Evolutionary conservation across 2,113 vertebrate species (phyloP), one percentile per base, ranked within the genome.

Genomic region (Upupa epops): DNA sequence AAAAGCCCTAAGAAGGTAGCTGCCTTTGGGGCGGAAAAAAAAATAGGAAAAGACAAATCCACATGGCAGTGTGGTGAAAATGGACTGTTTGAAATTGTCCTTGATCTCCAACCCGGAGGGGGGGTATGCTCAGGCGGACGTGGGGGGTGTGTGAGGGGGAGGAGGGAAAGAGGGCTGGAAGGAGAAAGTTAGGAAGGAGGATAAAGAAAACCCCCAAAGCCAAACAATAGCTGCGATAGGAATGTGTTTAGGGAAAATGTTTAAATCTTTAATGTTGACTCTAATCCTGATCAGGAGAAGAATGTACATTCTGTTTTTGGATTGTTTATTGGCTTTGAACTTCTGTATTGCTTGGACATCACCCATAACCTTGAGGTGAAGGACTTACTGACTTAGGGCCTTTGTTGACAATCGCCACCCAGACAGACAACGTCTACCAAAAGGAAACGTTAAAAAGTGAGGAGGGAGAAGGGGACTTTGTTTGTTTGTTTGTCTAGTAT

Each of bases 301-400:
- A 96, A 96, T 90, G 95, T 93, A 83, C 94, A 86, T 89, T 58
- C 56, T 69, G 52, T 91, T 97, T 96, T 92, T 28, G 8, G 88
- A 94, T 97, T 96, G 97, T 97, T 97, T 96, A 93, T 94, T 98
- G 97, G 93, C 98, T 98, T 98, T 98, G 98, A 98, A 98, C 98
- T 98, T 98, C 97, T 98, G 92, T 97, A 94, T 98, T 97, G 96
- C 96, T 97, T 97, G 96, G 97, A 97, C 97, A 95, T 98, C 94
- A 95, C 97, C 97, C 97, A 97, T 97, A 98, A 97, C 97, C 98
- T 98, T 98, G 98, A 98, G 97, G 96, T 96, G 97, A 96, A 96
- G 94, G 94, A 95, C 85, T 68, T 96, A 95, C 88, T 91, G 96
- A 91, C 95, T 95, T 87, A 66, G 96, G 94, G 93, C 83, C 97